A percentile compares a stretch with the other conserved stretches of the same genome.
These are phyloP conservation scores for Mermis nigrescens DNA, from an alignment of 2,888 invertebrate genomes.

Conservation along the genomic window DNA sequence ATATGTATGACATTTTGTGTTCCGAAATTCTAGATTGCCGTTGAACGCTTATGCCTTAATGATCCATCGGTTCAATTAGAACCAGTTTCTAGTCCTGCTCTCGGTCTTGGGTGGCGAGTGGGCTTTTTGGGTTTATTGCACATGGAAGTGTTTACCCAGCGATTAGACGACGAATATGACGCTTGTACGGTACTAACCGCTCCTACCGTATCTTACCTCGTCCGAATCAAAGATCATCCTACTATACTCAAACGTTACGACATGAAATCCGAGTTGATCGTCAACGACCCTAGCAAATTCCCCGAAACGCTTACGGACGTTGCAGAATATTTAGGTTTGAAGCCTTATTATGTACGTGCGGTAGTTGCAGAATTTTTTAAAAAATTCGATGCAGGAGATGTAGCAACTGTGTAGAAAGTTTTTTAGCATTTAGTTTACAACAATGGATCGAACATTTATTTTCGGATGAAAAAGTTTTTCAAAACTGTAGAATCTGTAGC, in stretches of 20 bases:
- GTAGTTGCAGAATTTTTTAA: too few relatives aligned
- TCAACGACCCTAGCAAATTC: constrained; percentile 17
- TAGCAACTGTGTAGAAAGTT: too few relatives aligned
- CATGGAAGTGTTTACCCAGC: constrained; percentile 39
- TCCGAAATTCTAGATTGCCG: neutral
- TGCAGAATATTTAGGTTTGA: constrained; percentile 4
- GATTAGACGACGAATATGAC: constrained; percentile 40
- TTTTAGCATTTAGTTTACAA: too few relatives aligned
- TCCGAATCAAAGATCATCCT: constrained; percentile 27
- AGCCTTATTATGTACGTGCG: too few relatives aligned
- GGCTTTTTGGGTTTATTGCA: constrained; percentile 39
- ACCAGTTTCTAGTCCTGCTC: constrained; percentile 44
- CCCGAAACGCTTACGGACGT: constrained; percentile 13
- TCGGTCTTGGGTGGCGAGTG: constrained; percentile 39
- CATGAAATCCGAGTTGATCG: constrained; percentile 20
- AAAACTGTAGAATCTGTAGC: too few relatives aligned
- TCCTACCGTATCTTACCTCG: constrained; percentile 40
- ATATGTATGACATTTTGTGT: too few relatives aligned
- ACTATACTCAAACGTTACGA: constrained; percentile 24
- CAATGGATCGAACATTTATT: too few relatives aligned
- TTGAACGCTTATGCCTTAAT: constrained; percentile 68
- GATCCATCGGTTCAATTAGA: constrained; percentile 71
- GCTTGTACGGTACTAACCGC: constrained; percentile 39
- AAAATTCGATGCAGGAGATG: too few relatives aligned
- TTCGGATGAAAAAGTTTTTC: too few relatives aligned